A percentile compares a stretch with the other conserved stretches of the same genome.
These are phyloP conservation scores for Poecilia wingei DNA, from an alignment of 2,797 vertebrate species.

Conservation along the genomic window DNA sequence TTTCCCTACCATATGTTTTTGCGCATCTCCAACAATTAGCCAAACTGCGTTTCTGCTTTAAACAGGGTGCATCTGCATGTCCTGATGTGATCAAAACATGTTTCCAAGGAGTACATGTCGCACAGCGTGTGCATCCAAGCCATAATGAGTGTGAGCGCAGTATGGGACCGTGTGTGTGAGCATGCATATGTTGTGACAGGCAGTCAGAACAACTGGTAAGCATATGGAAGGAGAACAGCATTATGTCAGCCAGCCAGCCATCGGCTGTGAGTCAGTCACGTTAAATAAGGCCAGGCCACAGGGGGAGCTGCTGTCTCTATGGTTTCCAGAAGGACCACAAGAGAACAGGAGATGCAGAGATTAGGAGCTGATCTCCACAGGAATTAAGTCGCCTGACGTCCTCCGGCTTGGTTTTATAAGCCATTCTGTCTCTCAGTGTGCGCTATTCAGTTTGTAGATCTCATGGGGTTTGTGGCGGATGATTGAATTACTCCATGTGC, in stretches of 20 bases:
- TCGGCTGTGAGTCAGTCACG: slow-evolving; percentile 70
- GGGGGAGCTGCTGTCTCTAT: slow-evolving; percentile 73
- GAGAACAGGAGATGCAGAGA: slow-evolving; percentile 68
- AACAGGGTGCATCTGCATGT: slow-evolving; percentile 5
- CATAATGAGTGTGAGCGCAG: slow-evolving; percentile 1
- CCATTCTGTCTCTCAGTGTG: slow-evolving; percentile 18
- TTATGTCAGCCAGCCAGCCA: slow-evolving; percentile 64
- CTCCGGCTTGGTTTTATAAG: slow-evolving; percentile 46
- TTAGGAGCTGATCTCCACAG: slow-evolving; percentile 47
- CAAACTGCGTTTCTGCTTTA: slow-evolving; percentile 1
- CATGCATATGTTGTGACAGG: slow-evolving; percentile 46
- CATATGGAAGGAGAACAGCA: slow-evolving; percentile 66
- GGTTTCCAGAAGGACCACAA: slow-evolving; percentile 66
- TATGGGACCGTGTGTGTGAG: slow-evolving; percentile 17
- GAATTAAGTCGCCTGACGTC: slow-evolving; percentile 59
- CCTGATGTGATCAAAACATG: slow-evolving; percentile 17
- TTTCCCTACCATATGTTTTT: slow-evolving; percentile 53
- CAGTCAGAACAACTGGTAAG: slow-evolving; percentile 52
- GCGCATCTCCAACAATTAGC: slow-evolving; percentile 5
- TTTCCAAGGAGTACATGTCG: not conserved
- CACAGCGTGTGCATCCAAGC: not conserved
- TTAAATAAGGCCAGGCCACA: slow-evolving; percentile 74
- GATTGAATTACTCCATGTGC: slow-evolving; percentile 18
- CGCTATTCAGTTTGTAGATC: slow-evolving; percentile 21
- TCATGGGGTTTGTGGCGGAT: slow-evolving; percentile 17